phyloP scores from a whole-genome alignment of 2,797 vertebrate species.

The Sphenopsis melanotis region DNA sequence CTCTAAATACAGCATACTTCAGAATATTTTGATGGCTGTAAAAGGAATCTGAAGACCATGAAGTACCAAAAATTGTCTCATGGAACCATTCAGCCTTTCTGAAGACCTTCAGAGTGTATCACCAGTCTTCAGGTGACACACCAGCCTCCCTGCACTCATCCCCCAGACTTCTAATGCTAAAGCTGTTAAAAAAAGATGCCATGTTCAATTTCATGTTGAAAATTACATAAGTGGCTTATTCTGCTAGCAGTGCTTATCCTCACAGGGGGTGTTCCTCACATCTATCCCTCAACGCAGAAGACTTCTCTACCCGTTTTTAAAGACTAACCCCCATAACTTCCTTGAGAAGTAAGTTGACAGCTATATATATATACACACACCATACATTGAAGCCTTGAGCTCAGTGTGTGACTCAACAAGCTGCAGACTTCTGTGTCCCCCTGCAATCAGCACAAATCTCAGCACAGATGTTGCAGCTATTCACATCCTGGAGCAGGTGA shows the following conservation, averaged over 20 bases:
- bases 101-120: neutral
- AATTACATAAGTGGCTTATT: neutral
- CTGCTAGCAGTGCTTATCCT: neutral
- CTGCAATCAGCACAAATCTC: neutral
- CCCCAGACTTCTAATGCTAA: neutral
- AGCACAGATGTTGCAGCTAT: neutral
- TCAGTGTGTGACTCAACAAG: neutral
- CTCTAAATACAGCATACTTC: neutral
- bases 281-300: neutral
- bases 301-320: neutral
- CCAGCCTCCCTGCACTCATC: neutral
- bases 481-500: neutral
- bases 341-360: neutral
- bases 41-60: neutral
- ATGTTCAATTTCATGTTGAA: neutral
- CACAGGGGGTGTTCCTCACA: neutral
- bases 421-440: neutral
- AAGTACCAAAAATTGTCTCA: neutral
- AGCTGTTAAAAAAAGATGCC: neutral
- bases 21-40: conserved; percentile 27
- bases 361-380: neutral
- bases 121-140: neutral
- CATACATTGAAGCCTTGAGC: neutral
- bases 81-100: neutral
- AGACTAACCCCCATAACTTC: neutral